Evolutionary conservation across 1,140 invertebrate genomes (phyloP), one percentile per base, ranked within the genome.

Genomic region (Ctenoplectra terminalis): DNA sequence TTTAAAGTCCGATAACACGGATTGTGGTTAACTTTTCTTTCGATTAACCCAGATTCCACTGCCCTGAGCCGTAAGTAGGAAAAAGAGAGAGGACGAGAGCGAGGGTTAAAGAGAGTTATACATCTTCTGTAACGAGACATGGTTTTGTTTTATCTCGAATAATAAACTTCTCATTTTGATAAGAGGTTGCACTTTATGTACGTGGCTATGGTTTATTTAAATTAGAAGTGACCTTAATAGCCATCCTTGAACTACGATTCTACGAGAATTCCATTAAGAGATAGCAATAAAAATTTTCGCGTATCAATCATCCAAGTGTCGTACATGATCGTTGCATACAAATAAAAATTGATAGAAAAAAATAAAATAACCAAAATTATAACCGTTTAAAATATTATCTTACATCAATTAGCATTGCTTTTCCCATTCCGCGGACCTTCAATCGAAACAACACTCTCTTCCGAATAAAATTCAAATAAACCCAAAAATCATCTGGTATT

Each of bases 1-100:
- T 74, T 58, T 48, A 48, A 81, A 46, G 69, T 29, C 17, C 48
- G 78, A 81, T 74, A 64, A 29, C 8, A 20, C 48, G 71, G 60
- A 56, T 81, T 48, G 60, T 29, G 78, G 78, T 72, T 80, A 83
- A 83, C 63, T 80, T 80, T 50, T 54, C 56, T 80, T 56, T 60
- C 76, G 80, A 85, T 78, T 82, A 85, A 85, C 80, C 80, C 60
- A 71, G 48, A 83, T 83, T 79, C 23, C 48, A 50, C 6, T 31
- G 66, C 31, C 31, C 61, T 23, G 64, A 48, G 29, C n/a, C 20
- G 11, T 2, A 7, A 31, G 48, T 1, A 54, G 40, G 40, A 15
- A 40, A 20, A 29, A 37, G 17, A 64, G 26, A 6, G 15, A 37
- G 23, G 3, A 31, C 26, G 43, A 37, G 54, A 13, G 8, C 29